phyloP scores from a whole-genome alignment of 2,888 invertebrate species.

The Vanessa cardui region DNA sequence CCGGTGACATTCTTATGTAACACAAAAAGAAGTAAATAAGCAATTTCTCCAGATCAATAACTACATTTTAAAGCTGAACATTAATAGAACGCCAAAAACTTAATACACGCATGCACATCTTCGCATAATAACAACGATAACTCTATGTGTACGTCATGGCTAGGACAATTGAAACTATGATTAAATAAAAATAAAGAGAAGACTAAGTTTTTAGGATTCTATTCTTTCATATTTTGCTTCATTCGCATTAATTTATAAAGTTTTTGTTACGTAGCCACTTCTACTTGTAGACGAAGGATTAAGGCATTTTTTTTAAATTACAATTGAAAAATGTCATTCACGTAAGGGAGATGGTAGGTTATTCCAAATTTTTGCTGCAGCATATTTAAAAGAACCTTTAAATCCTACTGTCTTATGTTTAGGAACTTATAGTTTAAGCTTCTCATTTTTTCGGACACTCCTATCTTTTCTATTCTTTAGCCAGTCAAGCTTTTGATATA shows the following conservation, averaged over 20 bases:
- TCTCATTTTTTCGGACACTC: neutral
- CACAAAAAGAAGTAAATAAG: no score
- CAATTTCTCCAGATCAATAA: no score
- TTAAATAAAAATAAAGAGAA: neutral
- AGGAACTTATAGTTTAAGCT: neutral
- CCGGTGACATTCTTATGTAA: no score
- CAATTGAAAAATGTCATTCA: neutral
- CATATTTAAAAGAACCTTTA: neutral
- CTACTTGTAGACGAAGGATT: neutral
- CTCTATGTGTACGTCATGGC: neutral
- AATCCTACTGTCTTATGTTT: neutral
- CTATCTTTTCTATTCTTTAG: neutral
- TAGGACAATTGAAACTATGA: neutral
- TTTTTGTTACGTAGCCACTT: neutral
- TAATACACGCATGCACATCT: no score
- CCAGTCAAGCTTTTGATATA: constrained; percentile 2
- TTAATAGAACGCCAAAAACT: no score
- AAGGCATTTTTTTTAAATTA: neutral
- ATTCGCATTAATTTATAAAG: neutral
- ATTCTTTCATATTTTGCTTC: constrained; percentile 1
- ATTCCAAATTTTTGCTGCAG: constrained; percentile 1
- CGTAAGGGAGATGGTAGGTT: neutral
- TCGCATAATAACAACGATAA: no score
- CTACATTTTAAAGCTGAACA: no score
- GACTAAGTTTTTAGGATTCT: neutral